Percentiles rank a stretch among this genome's conserved stretches.
Evolutionary conservation across 2,888 invertebrate genomes (phyloP).

Genomic region (Pristionchus arcanus): DNA sequence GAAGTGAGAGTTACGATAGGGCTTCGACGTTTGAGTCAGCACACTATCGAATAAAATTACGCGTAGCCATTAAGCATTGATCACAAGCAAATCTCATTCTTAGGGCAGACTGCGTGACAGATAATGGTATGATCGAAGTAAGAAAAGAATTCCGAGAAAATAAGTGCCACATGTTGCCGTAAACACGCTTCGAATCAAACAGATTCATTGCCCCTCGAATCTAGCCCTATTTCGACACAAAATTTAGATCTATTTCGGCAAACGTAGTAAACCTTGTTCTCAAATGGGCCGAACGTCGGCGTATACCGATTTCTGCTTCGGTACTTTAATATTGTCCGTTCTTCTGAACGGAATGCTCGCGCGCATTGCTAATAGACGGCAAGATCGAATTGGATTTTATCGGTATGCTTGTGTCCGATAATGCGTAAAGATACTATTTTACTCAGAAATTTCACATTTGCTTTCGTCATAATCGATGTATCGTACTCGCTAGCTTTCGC

Average conservation of each 20-base stretch:
- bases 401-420: neutral
- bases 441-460: slow-evolving; percentile 4
- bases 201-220: neutral
- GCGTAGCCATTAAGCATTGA: neutral
- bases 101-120: neutral
- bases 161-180: neutral
- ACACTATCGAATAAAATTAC: too few species aligned
- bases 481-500: neutral
- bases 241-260: too few species aligned
- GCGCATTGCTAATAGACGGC: neutral
- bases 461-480: neutral
- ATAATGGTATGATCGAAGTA: neutral
- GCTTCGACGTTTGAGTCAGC: too few species aligned
- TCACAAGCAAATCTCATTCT: neutral
- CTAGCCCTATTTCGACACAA: neutral
- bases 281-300: neutral
- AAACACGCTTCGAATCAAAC: neutral
- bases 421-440: neutral
- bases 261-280: too few species aligned
- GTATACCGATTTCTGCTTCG: neutral
- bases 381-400: neutral
- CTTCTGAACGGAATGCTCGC: neutral
- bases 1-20: too few species aligned
- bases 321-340: neutral
- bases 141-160: neutral